These are phyloP conservation scores for Octonoba sinensis DNA, from an alignment of 2,888 invertebrate genomes.

Conservation along the genomic window DNA sequence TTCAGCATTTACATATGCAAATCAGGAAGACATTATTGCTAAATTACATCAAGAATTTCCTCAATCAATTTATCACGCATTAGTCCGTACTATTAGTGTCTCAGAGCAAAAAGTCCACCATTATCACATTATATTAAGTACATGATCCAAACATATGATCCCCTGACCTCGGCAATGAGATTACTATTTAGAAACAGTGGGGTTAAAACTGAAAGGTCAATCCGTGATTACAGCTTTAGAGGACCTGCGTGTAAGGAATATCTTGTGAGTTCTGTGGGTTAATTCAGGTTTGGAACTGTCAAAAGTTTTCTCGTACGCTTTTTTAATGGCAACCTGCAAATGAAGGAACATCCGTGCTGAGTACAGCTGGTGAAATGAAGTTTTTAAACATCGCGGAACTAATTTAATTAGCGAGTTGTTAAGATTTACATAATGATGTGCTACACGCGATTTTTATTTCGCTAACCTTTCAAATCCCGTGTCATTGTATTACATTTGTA, in stretches of 20 bases:
- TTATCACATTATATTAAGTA: slow-evolving; percentile 35
- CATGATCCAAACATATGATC: slow-evolving; percentile 27
- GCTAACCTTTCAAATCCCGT: too few species aligned
- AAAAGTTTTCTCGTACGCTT: too few species aligned
- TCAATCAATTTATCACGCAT: slow-evolving; percentile 14
- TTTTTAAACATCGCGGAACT: too few species aligned
- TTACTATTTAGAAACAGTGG: slow-evolving; percentile 14
- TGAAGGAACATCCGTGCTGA: too few species aligned
- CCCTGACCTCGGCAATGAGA: slow-evolving; percentile 24
- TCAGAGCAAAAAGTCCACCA: neutral
- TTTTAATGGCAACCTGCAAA: too few species aligned
- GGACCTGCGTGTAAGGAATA: neutral
- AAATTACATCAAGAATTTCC: slow-evolving; percentile 23
- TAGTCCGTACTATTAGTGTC: neutral
- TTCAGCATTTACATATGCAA: slow-evolving; percentile 1
- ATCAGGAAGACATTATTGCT: neutral
- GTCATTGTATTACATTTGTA: too few species aligned
- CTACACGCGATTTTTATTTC: too few species aligned
- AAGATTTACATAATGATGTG: too few species aligned
- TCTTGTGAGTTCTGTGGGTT: too few species aligned
- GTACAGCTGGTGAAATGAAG: too few species aligned
- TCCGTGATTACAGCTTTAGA: slow-evolving; percentile 21
- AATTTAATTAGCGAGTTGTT: too few species aligned
- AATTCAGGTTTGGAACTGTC: too few species aligned
- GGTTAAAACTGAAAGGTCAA: slow-evolving; percentile 2